Evolutionary conservation across 2,888 invertebrate species (phyloP).

Genomic region (Sinelater perroti): DNA sequence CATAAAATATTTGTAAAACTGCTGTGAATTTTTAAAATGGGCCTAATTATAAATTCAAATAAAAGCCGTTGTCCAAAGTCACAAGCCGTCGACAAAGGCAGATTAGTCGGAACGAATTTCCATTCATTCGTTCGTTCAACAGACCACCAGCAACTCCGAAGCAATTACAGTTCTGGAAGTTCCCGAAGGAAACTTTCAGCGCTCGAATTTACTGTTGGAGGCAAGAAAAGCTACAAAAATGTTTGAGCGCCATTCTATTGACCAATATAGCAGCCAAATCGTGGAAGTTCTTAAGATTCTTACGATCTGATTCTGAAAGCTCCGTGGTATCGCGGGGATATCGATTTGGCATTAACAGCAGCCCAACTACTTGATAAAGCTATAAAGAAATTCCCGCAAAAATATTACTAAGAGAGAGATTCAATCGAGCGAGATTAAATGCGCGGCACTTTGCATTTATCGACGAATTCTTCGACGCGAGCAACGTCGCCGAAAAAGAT

Average conservation of each 20-base stretch:
- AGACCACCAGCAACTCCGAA: conserved; percentile 9
- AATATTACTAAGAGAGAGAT: conserved; percentile 29
- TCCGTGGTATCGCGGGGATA: conserved; percentile 28
- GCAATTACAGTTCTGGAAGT: conserved; percentile 20
- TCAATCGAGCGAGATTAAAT: conserved; percentile 24
- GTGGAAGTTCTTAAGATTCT: conserved; percentile 29
- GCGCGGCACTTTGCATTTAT: conserved; percentile 2
- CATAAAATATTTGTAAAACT: no score
- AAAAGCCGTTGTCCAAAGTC: no score
- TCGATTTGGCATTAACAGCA: conserved; percentile 32
- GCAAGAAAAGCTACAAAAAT: conserved; percentile 14
- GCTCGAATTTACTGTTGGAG: conserved; percentile 20
- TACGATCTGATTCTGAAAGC: conserved; percentile 30
- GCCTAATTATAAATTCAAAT: no score
- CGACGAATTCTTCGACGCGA: neutral
- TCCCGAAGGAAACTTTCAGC: conserved; percentile 11
- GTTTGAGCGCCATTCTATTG: conserved; percentile 29
- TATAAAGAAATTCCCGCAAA: conserved; percentile 31
- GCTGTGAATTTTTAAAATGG: no score
- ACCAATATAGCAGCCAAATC: conserved; percentile 28
- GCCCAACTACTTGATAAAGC: conserved; percentile 34
- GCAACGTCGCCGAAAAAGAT: no score
- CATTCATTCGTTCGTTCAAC: no score
- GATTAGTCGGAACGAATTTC: no score
- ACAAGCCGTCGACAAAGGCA: no score